A percentile compares a stretch with the other conserved stretches of the same genome.
These are phyloP conservation scores for Meiosimyza platycephala DNA, from an alignment of 2,888 invertebrate species.

Conservation along the genomic window DNA sequence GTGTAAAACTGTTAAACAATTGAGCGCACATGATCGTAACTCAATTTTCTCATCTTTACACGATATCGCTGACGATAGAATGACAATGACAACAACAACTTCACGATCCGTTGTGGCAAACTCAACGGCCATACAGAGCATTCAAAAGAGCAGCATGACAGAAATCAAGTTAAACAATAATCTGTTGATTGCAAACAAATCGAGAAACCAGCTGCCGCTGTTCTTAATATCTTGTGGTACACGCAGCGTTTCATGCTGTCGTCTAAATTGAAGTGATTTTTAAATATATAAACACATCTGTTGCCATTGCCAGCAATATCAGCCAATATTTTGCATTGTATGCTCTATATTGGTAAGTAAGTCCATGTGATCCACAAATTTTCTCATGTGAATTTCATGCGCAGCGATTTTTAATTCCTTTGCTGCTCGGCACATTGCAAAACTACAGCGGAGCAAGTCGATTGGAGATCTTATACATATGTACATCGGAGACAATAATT, in stretches of 20 bases:
- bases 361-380: not conserved
- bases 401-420: constrained; percentile 16
- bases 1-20: constrained; percentile 30
- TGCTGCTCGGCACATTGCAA: constrained; percentile 8
- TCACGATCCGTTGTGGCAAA: not conserved
- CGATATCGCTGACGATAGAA: constrained; percentile 15
- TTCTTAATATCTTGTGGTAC: not conserved
- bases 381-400: constrained; percentile 29
- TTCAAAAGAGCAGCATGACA: constrained; percentile 4
- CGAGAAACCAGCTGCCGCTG: constrained; percentile 1
- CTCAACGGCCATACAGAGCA: not conserved
- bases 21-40: constrained; percentile 31
- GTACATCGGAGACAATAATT: constrained; percentile 19
- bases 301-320: constrained; percentile 3
- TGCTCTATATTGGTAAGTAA: not conserved
- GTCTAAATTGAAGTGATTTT: constrained; percentile 30
- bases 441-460: not conserved
- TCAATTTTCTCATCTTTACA: constrained; percentile 33
- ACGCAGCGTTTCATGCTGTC: not conserved
- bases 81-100: constrained; percentile 6
- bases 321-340: not conserved
- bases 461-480: not conserved
- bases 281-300: constrained; percentile 15
- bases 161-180: constrained; percentile 6
- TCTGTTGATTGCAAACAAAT: not conserved